Percentiles rank a stretch among this genome's conserved stretches.
Evolutionary conservation across 2,888 invertebrate genomes (phyloP).

Genomic region (Andrena camellia): DNA sequence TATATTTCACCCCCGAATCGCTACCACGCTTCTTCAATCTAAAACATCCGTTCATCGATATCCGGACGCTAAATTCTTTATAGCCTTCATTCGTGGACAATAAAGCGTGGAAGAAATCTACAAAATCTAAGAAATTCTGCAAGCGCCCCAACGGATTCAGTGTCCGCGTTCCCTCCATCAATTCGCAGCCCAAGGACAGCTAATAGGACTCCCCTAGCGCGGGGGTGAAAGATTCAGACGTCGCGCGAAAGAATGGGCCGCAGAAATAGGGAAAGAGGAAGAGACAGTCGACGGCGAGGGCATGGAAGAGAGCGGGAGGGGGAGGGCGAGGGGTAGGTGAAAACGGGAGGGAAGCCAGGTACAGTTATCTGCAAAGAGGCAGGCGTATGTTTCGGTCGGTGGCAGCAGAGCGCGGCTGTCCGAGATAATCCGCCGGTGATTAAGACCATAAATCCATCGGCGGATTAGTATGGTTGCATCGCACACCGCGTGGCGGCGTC

Average conservation of each 20-base stretch:
- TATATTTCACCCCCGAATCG: not conserved
- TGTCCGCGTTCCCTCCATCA: not conserved
- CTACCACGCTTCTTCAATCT: too few species aligned
- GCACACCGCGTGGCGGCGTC: conserved; percentile 73
- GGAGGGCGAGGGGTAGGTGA: conserved; percentile 17
- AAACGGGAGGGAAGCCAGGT: conserved; percentile 64
- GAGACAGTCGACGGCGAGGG: conserved; percentile 28
- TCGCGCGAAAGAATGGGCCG: conserved; percentile 9
- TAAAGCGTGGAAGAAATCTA: too few species aligned
- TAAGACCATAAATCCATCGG: conserved; percentile 89
- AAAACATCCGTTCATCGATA: too few species aligned
- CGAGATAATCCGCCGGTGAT: conserved; percentile 88
- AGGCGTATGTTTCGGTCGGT: conserved; percentile 83
- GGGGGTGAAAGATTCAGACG: conserved; percentile 19
- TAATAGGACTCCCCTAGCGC: not conserved
- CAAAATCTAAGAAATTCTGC: too few species aligned
- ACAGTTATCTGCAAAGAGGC: conserved; percentile 84
- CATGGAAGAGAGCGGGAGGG: conserved; percentile 15
- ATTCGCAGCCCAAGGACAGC: not conserved
- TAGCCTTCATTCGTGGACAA: too few species aligned
- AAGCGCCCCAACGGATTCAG: not conserved
- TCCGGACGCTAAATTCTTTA: too few species aligned
- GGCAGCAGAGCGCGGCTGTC: conserved; percentile 83
- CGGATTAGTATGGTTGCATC: conserved; percentile 85
- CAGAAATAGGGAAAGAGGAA: conserved; percentile 23